These are phyloP conservation scores for Euschistus heros DNA, from an alignment of 1,140 invertebrate genomes.

Conservation along the genomic window DNA sequence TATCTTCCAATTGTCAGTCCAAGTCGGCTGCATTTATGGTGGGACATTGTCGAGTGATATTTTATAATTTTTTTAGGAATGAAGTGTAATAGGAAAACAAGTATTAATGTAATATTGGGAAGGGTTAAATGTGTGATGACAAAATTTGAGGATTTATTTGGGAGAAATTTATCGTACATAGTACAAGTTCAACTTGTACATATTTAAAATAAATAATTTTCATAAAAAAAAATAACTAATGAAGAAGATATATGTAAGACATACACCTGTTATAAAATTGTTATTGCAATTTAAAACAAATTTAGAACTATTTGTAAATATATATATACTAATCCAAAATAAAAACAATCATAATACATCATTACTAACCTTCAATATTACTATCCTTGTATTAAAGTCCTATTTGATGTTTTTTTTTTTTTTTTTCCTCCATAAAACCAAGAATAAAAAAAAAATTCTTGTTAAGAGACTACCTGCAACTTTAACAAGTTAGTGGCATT, in stretches of 20 bases:
- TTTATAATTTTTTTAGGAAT: neutral
- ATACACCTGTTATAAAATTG: conserved; percentile 19
- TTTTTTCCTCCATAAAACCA: no score
- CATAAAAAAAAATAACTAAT: neutral
- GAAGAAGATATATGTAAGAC: neutral
- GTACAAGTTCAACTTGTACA: conserved; percentile 1
- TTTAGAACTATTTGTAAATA: conserved; percentile 20
- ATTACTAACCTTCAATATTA: no score
- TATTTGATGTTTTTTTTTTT: no score
- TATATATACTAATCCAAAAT: conserved; percentile 18
- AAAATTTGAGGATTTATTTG: neutral
- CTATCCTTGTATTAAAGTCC: neutral
- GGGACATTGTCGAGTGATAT: neutral
- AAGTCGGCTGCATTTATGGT: conserved; percentile 2
- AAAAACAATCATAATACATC: neutral
- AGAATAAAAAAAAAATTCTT: no score
- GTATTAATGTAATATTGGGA: neutral
- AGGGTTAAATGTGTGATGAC: neutral
- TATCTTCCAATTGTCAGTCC: neutral
- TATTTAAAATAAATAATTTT: conserved; percentile 10
- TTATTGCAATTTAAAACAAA: conserved; percentile 9
- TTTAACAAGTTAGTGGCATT: no score
- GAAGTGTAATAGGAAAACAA: neutral
- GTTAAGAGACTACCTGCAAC: no score
- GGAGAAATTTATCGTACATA: neutral